Conservation (phyloP, 1,140 invertebrate genomes). For the Lordiphosa clarofinis region DNA sequence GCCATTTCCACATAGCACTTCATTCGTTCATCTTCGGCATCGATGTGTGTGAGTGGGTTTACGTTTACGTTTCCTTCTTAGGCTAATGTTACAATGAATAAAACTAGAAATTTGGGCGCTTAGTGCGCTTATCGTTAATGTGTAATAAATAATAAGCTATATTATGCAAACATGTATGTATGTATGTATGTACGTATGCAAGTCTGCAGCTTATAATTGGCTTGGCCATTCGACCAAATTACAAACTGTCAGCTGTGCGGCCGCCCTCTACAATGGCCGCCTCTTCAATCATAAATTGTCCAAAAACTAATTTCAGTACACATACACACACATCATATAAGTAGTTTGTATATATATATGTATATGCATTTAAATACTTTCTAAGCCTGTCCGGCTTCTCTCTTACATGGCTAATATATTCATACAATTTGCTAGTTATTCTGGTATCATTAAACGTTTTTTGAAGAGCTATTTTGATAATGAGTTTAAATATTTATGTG, state of each 20-base stretch:
- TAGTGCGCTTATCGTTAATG: conserved; percentile 61
- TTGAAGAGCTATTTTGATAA: conserved; percentile 48
- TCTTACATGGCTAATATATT: conserved; percentile 26
- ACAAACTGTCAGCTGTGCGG: no score
- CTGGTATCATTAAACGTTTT: conserved; percentile 30
- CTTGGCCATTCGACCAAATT: no score
- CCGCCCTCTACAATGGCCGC: conserved; percentile 20
- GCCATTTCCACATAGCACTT: conserved; percentile 15
- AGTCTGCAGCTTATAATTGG: no score
- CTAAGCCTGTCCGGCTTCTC: conserved; percentile 6
- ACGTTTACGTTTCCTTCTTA: conserved; percentile 24
- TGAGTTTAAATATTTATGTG: conserved; percentile 31
- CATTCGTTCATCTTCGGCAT: conserved; percentile 67
- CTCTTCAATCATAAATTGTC: conserved; percentile 25
- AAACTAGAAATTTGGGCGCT: conserved; percentile 44
- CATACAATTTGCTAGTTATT: conserved; percentile 16
- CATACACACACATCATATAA: background rate
- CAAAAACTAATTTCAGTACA: conserved; percentile 21
- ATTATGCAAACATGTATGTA: conserved; percentile 31
- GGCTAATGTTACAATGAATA: conserved; percentile 54
- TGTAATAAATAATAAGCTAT: conserved; percentile 60
- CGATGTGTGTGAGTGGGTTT: conserved; percentile 21
- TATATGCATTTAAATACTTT: conserved; percentile 10
- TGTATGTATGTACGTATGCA: background rate
- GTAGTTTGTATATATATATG: background rate